Percentiles rank a stretch among this genome's conserved stretches.
Conservation (phyloP, 2,888 invertebrate genomes). For the Xylocampa areola region DNA sequence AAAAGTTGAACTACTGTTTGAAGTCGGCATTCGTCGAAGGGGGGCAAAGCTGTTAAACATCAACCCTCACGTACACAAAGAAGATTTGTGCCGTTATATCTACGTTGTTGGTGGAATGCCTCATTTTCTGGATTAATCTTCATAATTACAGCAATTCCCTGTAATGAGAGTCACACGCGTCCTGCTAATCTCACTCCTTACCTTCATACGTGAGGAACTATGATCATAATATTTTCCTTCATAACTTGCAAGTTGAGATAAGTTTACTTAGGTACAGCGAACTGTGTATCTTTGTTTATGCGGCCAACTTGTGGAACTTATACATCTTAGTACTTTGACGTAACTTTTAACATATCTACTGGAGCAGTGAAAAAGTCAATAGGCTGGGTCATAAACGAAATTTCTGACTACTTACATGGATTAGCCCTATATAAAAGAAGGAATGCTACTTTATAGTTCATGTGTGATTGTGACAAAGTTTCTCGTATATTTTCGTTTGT, state of each 20-base stretch:
- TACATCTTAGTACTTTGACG: conserved; percentile 30
- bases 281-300: conserved; percentile 53
- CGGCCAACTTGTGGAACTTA: conserved; percentile 37
- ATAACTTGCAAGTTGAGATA: conserved; percentile 47
- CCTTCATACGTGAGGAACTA: conserved; percentile 59
- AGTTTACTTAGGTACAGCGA: conserved; percentile 39
- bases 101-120: conserved; percentile 61
- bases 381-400: conserved; percentile 7
- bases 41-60: conserved; percentile 50
- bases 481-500: conserved; percentile 10
- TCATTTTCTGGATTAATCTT: conserved; percentile 69
- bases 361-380: conserved; percentile 39
- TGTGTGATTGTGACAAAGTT: conserved; percentile 22
- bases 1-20: conserved; percentile 54
- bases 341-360: conserved; percentile 47
- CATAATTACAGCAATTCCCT: conserved; percentile 68
- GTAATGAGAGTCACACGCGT: conserved; percentile 66
- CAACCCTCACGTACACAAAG: conserved; percentile 61
- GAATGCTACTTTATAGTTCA: conserved; percentile 2
- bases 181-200: conserved; percentile 64
- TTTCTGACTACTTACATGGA: conserved; percentile 20
- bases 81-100: conserved; percentile 59
- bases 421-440: conserved; percentile 8
- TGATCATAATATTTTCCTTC: conserved; percentile 55
- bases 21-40: conserved; percentile 40